phyloP scores from a whole-genome alignment of 1,140 invertebrate genomes.

The Drosophila kohkoa region DNA sequence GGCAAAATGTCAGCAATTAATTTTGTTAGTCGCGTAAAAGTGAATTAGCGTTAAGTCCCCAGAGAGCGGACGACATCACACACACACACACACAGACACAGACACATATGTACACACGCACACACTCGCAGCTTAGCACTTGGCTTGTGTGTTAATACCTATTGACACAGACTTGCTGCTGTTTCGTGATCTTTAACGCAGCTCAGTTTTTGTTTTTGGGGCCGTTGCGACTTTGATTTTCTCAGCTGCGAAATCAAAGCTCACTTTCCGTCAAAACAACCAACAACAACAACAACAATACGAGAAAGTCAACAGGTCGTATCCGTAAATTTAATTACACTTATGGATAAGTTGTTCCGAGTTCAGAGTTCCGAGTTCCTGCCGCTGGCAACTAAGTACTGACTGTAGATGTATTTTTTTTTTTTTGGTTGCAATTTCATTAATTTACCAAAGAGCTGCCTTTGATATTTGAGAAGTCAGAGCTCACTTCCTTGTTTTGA shows the following conservation, averaged over 20 bases:
- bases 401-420: background rate
- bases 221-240: constrained; percentile 61
- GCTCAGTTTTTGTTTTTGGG: constrained; percentile 12
- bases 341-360: constrained; percentile 54
- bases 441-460: constrained; percentile 29
- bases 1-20: constrained; percentile 76
- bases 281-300: constrained; percentile 9
- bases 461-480: constrained; percentile 29
- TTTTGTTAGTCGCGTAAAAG: constrained; percentile 69
- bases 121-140: constrained; percentile 17
- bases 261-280: constrained; percentile 47
- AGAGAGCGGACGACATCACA: constrained; percentile 37
- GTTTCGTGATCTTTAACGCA: background rate
- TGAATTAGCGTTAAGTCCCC: constrained; percentile 69
- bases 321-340: constrained; percentile 75
- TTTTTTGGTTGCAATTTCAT: constrained; percentile 38
- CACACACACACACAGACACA: constrained; percentile 18
- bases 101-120: background rate
- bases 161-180: constrained; percentile 26
- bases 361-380: background rate
- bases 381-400: constrained; percentile 25
- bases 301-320: constrained; percentile 29
- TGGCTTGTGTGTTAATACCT: constrained; percentile 36
- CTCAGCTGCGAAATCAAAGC: constrained; percentile 60
- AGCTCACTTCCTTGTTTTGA: background rate